phyloP scores from a whole-genome alignment of 2,113 vertebrate genomes.

The Oenanthe melanoleuca region DNA sequence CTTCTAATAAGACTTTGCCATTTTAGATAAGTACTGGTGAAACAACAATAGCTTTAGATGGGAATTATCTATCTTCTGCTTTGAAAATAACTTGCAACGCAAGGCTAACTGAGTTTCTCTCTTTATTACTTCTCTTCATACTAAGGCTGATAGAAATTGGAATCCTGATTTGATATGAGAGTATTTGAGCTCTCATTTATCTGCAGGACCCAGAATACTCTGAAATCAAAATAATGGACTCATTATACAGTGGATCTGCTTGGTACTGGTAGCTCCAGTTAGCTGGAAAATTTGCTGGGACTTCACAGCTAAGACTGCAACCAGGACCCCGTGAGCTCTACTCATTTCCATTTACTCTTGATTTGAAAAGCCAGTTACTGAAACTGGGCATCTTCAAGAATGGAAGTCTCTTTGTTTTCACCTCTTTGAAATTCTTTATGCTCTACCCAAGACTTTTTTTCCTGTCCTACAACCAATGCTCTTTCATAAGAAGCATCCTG shows the following conservation, averaged over 20 bases:
- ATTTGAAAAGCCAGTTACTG: background rate
- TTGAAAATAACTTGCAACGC: background rate
- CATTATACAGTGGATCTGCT: background rate
- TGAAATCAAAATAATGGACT: background rate
- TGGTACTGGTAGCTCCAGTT: background rate
- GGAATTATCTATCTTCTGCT: background rate
- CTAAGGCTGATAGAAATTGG: background rate
- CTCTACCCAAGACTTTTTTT: background rate
- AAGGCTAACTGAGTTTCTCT: background rate
- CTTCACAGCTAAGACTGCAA: background rate
- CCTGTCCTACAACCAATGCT: background rate
- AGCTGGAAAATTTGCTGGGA: background rate
- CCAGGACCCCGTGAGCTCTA: accelerated
- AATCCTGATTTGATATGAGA: background rate
- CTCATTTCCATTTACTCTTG: background rate
- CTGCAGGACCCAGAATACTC: background rate
- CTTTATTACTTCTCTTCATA: background rate
- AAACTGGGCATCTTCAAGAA: background rate
- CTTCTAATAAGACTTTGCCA: background rate
- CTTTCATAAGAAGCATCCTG: background rate
- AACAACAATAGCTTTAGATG: background rate
- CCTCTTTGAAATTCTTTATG: background rate
- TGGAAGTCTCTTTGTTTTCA: background rate
- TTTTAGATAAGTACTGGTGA: background rate
- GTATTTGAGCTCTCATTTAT: background rate